Base-by-base conservation (phyloP, 2,113 vertebrate species). In the Dascyllus trimaculatus region DNA sequence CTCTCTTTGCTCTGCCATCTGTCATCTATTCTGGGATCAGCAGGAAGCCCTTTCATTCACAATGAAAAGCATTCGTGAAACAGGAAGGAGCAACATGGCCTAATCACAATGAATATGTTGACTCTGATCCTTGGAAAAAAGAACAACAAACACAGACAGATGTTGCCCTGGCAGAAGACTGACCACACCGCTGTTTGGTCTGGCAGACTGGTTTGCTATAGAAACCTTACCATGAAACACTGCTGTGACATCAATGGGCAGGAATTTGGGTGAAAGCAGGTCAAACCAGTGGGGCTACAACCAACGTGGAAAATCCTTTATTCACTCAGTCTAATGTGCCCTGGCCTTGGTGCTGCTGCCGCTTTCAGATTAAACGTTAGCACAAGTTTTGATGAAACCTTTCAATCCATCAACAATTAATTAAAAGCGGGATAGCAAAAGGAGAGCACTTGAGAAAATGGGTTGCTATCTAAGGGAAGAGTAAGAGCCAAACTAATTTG, bases 181-280 rank as follows among this genome's bases (percentile, higher is more conserved):
- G 32, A 67, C 56, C 22, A 66, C 64, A 69, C 40, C 48, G 56
- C 14, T 40, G 66, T 76, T 49, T 59, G 26, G 38, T 75, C 58
- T 64, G 78, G 67, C 4, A 2, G 51, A 74, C 68, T n/a, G n/a
- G 60, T 80, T 79, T 77, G 53, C 71, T 53, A 38, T 78, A 58
- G 65, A 81, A 69, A 84, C 57, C 15, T 51, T 38, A 11, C 25
- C 25, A 67, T 70, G 49, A 73, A 68, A 48, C 29, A 57, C 60
- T 53, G 26, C 35, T 10, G 29, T 84, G 88, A 85, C 82, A 77
- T 91, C 82, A 89, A 58, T 62, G 32, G 72, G 53, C 4, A 73
- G 70, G 88, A 86, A 88, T 88, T 78, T 78, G 53, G 72, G 48
- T 45, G 21, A 85, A 88, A 90, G 81, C 74, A 88, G 84, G 89